A percentile compares a stretch with the other conserved stretches of the same genome.
phyloP scores from a whole-genome alignment of 2,888 invertebrate species.

The Pseudoips prasinana region DNA sequence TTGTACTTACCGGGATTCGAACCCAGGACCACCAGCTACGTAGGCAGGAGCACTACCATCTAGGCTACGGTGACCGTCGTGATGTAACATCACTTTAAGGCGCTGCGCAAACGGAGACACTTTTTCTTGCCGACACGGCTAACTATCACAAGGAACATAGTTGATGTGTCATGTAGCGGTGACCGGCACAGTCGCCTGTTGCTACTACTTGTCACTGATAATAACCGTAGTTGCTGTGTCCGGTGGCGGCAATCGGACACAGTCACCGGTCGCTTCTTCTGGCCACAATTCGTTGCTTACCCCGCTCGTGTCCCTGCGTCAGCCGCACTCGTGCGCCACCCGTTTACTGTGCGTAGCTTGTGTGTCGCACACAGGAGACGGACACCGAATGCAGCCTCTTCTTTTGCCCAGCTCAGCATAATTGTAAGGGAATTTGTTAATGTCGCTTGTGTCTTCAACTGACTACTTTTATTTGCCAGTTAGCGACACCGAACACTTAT shows the following conservation, averaged over 20 bases:
- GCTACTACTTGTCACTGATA: not conserved
- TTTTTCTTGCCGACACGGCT: not conserved
- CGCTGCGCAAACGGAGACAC: not conserved
- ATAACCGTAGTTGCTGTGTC: slow-evolving; percentile 1
- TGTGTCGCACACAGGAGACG: slow-evolving; percentile 3
- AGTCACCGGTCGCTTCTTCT: not conserved
- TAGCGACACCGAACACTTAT: slow-evolving; percentile 1
- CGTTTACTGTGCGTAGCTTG: no score
- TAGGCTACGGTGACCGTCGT: no score
- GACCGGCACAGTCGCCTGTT: slow-evolving; percentile 1
- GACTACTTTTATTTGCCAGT: not conserved
- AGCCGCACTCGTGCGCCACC: not conserved
- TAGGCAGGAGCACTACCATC: no score
- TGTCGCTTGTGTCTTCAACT: slow-evolving; percentile 2
- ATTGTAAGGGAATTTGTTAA: slow-evolving; percentile 2
- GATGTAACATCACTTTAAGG: no score
- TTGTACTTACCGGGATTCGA: no score
- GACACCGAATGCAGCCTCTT: slow-evolving; percentile 1
- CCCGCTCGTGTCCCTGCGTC: not conserved
- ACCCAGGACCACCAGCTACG: no score
- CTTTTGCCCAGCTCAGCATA: slow-evolving; percentile 1
- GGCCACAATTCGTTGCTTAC: not conserved
- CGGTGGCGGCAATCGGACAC: slow-evolving; percentile 1
- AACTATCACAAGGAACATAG: not conserved
- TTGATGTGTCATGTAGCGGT: not conserved